Evolutionary conservation across 2,113 vertebrate genomes (phyloP).

Genomic region (Lophura nycthemera): DNA sequence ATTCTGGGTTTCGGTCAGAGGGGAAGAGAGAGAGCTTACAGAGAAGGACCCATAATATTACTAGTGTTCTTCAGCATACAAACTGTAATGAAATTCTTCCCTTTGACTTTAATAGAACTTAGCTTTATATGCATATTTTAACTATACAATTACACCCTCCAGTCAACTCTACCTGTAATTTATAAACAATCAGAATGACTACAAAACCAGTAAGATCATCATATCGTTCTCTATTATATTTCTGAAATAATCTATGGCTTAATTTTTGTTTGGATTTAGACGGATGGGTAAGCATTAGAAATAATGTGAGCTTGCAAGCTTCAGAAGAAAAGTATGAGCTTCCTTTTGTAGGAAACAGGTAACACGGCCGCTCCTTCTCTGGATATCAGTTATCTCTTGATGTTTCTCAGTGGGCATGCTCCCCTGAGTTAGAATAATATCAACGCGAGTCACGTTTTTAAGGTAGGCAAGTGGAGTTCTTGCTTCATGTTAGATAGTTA

Average conservation of each 20-base stretch:
- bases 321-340: neutral
- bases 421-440: neutral
- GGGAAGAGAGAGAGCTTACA: neutral
- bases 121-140: neutral
- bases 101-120: neutral
- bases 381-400: neutral
- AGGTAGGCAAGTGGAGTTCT: neutral
- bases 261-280: neutral
- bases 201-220: neutral
- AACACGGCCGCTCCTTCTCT: neutral
- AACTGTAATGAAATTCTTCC: neutral
- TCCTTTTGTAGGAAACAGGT: neutral
- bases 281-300: neutral
- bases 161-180: neutral
- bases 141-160: neutral
- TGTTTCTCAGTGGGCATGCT: accelerated
- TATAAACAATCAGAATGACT: neutral
- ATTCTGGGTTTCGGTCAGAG: neutral
- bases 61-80: neutral
- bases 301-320: neutral
- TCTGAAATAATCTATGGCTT: neutral
- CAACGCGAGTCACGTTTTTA: neutral
- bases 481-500: neutral
- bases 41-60: neutral
- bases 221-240: neutral